Evolutionary conservation across 1,140 invertebrate species (phyloP).

Genomic region (Thereuonema tuberculata): DNA sequence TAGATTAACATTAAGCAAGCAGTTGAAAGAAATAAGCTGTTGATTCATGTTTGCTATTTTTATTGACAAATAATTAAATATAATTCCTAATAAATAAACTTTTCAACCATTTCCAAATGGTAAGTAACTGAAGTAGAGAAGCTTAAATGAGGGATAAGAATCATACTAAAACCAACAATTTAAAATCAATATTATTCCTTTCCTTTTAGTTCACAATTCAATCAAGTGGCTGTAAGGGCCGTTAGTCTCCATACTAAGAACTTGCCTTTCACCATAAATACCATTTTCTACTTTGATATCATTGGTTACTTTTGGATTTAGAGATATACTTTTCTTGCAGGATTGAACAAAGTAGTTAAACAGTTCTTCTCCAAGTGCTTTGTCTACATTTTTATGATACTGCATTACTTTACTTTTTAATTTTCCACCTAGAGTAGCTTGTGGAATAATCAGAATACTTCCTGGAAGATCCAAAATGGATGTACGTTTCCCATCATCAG

Average conservation of each 20-base stretch:
- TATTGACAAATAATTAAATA: no score
- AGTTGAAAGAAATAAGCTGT: no score
- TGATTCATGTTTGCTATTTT: no score
- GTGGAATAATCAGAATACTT: constrained; percentile 35
- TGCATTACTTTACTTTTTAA: constrained; percentile 35
- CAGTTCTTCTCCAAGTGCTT: constrained; percentile 28
- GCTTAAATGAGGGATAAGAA: no score
- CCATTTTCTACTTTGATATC: constrained; percentile 25
- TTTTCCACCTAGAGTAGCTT: constrained; percentile 35
- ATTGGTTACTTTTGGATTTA: constrained; percentile 13
- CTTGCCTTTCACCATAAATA: constrained; percentile 36
- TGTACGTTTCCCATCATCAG: constrained; percentile 23
- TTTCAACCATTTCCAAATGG: no score
- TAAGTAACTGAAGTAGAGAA: no score
- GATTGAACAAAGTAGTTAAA: constrained; percentile 28
- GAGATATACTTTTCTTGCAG: constrained; percentile 11
- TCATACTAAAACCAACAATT: no score
- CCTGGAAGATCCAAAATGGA: constrained; percentile 30
- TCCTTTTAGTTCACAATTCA: no score
- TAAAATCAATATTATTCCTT: no score
- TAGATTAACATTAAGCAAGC: no score
- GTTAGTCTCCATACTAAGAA: constrained; percentile 33
- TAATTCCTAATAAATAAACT: no score
- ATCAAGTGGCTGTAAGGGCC: constrained; percentile 35
- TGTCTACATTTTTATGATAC: constrained; percentile 34